Evolutionary conservation across 2,113 vertebrate species (phyloP), one percentile per base, ranked within the genome.

Genomic region (Trichomycterus rosablanca): DNA sequence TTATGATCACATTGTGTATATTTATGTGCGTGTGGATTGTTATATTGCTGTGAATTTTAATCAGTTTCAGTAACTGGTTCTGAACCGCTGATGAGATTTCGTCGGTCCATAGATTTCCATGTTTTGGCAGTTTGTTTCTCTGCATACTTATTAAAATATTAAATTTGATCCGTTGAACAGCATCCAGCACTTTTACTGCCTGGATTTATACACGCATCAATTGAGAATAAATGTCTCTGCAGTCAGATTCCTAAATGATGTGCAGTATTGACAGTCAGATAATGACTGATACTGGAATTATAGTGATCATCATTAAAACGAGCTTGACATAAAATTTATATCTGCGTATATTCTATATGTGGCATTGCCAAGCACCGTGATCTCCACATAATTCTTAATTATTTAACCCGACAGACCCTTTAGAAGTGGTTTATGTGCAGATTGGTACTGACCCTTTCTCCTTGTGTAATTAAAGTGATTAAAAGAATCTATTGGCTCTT

Each of bases 181-280:
- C 32, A 26, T 5, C 20, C 28, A 9, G 34, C 15, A 28, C 44
- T 57, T 73, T 68, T 39, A 19, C 23, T 3, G 19, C 23, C 20
- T 39, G 5, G 34, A 46, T 52, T 44, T 15, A 68, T 61, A 49
- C 39, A 26, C 12, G 7, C 28, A 19, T 16, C 19, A 35, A 23
- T 12, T 12, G 5, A 18, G 18, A 55, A 49, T 12, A 42, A 56
- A 64, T 50, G 18, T 18, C 10, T 19, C 30, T 44, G 15, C 49
- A 8, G 18, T 24, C 39, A 58, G 59, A 53, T 15, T 37, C 9
- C 39, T 54, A 44, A 37, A 59, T 40, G 14, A 70, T 9, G 40
- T 40, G 7, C 20, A 12, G 32, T 20, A 48, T 32, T 53, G 37
- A 54, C 18, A 60, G 24, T 48, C 10, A 40, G 9, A 51, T 45